Conservation (phyloP, 2,888 invertebrate genomes). For the Unio pictorum region DNA sequence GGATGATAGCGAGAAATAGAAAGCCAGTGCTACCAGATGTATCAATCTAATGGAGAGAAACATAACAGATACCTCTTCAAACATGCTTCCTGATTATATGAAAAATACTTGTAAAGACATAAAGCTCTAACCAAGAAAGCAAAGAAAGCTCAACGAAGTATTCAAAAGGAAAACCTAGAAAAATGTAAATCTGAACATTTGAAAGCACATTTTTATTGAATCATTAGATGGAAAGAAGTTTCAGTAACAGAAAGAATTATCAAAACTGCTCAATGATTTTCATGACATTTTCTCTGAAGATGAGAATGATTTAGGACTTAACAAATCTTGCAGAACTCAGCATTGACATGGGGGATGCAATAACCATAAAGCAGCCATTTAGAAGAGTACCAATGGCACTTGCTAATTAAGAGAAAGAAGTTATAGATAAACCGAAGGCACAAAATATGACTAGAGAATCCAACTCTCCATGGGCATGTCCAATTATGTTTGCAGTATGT, state of each 20-base stretch:
- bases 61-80: too few species aligned
- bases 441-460: slow-evolving; percentile 4
- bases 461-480: slow-evolving; percentile 13
- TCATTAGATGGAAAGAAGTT: not conserved
- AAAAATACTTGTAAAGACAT: too few species aligned
- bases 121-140: too few species aligned
- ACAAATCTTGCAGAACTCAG: not conserved
- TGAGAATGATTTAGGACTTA: slow-evolving; percentile 2
- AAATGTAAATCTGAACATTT: too few species aligned
- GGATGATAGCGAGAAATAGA: too few species aligned
- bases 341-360: slow-evolving; percentile 1
- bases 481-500: slow-evolving; percentile 11
- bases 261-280: too few species aligned
- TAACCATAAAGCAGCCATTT: not conserved
- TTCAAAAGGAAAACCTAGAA: too few species aligned
- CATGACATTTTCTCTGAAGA: not conserved
- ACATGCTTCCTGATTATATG: too few species aligned
- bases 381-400: not conserved
- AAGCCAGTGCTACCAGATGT: too few species aligned
- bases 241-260: not conserved
- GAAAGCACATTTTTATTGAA: not conserved
- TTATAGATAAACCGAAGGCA: not conserved
- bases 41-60: too few species aligned
- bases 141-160: too few species aligned
- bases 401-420: not conserved